A percentile compares a stretch with the other conserved stretches of the same genome.
Evolutionary conservation across 2,888 invertebrate species (phyloP).

Genomic region (Scaptomyza reducta): DNA sequence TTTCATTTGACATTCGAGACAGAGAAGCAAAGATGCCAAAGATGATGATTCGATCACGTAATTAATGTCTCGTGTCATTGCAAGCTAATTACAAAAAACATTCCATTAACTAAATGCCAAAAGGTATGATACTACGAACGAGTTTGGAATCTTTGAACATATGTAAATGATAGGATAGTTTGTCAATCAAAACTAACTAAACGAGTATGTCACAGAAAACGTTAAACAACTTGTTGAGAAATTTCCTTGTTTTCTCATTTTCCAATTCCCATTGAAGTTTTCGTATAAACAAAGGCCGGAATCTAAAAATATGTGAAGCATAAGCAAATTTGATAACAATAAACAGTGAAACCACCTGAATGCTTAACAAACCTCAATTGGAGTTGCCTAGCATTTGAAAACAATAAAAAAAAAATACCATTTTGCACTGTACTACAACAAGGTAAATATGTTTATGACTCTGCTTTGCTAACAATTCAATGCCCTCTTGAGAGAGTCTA

Average conservation of each 20-base stretch:
- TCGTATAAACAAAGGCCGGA: conserved; percentile 8
- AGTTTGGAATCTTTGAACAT: neutral
- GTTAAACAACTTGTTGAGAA: neutral
- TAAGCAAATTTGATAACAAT: neutral
- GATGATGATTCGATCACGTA: conserved; percentile 61
- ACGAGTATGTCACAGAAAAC: neutral
- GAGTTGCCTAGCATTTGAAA: conserved; percentile 11
- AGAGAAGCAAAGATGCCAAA: neutral
- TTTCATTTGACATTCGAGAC: conserved; percentile 64
- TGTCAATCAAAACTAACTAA: neutral
- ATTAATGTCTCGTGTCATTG: conserved; percentile 66
- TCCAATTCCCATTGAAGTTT: neutral
- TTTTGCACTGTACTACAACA: neutral
- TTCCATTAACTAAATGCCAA: conserved; percentile 18
- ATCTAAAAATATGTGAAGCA: conserved; percentile 2
- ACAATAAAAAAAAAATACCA: neutral
- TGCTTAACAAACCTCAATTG: conserved; percentile 1
- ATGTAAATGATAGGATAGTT: neutral
- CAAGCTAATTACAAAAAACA: conserved; percentile 35
- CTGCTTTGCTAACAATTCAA: conserved; percentile 11
- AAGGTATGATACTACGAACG: neutral
- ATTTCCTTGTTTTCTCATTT: neutral
- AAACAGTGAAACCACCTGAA: conserved; percentile 5
- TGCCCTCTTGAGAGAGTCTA: conserved; percentile 22
- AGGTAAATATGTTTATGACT: conserved; percentile 4